Evolutionary conservation across 1,140 invertebrate genomes (phyloP).

Genomic region (Pollicipes pollicipes): DNA sequence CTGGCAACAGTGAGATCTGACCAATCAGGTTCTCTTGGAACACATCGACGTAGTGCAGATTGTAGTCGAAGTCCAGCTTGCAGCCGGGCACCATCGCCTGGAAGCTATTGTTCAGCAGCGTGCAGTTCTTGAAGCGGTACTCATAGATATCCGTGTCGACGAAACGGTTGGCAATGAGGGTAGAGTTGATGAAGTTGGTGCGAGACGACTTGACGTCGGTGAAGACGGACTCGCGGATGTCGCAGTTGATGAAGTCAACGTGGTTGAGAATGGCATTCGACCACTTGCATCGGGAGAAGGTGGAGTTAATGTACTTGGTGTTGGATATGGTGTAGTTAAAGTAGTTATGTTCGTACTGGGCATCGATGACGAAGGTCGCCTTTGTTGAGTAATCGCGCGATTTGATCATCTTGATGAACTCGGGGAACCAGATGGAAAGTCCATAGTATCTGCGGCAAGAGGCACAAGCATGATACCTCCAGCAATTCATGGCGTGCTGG

Average conservation of each 20-base stretch:
- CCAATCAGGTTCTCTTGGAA: constrained; percentile 25
- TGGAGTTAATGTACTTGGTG: constrained; percentile 18
- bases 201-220: constrained; percentile 22
- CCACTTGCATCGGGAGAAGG: constrained; percentile 21
- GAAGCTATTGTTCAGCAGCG: constrained; percentile 20
- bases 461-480: no score
- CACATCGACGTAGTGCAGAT: constrained; percentile 23
- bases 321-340: constrained; percentile 22
- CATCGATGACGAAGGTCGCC: constrained; percentile 13
- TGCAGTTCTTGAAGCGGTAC: constrained; percentile 22
- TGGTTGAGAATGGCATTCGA: constrained; percentile 22
- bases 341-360: neutral
- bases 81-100: constrained; percentile 20
- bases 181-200: constrained; percentile 22
- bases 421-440: constrained; percentile 37
- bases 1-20: constrained; percentile 28
- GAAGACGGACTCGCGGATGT: constrained; percentile 21
- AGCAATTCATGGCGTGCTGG: no score
- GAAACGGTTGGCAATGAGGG: constrained; percentile 20
- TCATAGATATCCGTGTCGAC: constrained; percentile 24
- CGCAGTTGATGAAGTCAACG: constrained; percentile 22
- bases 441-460: constrained; percentile 31
- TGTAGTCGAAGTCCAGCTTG: constrained; percentile 24
- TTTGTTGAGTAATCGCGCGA: constrained; percentile 25
- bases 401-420: constrained; percentile 30